Base-by-base conservation (phyloP, 92 coral and sea anemone genomes). In the Porites rus region DNA sequence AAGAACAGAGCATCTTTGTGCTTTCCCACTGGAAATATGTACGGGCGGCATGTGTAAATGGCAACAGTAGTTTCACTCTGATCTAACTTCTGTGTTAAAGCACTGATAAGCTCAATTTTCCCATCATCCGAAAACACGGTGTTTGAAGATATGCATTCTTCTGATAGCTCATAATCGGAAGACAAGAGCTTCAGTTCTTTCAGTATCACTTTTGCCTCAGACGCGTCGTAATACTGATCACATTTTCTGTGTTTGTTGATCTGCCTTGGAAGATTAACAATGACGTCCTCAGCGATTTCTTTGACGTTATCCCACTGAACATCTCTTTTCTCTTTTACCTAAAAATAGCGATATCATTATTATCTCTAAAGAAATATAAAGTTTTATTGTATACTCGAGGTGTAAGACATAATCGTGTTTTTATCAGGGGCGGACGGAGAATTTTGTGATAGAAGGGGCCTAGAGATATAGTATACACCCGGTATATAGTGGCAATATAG, bases 1-100 rank as follows among this genome's bases (percentile, higher is more conserved):
- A 81, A 65, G 66, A 81, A 81, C 67, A 81, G 86, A 28, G 86
- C 86, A 69, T 50, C 53, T 63, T 81, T 81, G 77, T 81, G 75
- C 75, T 53, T 81, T 81, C 86, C 86, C 28, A 81, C 4, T 20
- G 77, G 18, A 77, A 81, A 81, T 81, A 81, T 81, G 64, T 81
- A 81, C 0, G 77, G 77, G 75, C 46, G 51, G n/a, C 86, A 81
- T 8, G 86, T 81, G 86, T 81, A 81, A 74, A 81, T 75, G 66
- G 77, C 86, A 69, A 81, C 58, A 2, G 88, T 81, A 25, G 31
- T 79, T 38, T 17, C 72, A 51, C 17, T 65, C 60, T 79, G 63
- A 56, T 58, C 24, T 8, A 69, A 52, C 67, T 81, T 68, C 75
- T 38, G 24, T 8, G 77, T 81, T 11, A 81, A 1, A 19, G 77